phyloP scores from a whole-genome alignment of 2,113 vertebrate genomes.

The Amblyopsis rosae region DNA sequence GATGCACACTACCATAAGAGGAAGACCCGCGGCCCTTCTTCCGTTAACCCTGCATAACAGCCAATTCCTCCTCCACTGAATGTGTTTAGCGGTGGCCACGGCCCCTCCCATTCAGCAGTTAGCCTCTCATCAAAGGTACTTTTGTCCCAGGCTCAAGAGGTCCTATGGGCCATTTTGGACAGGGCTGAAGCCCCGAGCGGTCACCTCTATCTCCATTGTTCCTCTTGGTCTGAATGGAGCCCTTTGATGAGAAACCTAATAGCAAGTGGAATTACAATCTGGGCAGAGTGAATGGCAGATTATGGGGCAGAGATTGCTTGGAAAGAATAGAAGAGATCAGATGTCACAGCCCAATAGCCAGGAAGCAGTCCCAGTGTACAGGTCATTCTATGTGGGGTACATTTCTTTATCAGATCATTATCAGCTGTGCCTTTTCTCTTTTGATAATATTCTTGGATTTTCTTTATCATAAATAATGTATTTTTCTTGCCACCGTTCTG shows the following conservation, averaged over 20 bases:
- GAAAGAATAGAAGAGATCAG: conserved; percentile 28
- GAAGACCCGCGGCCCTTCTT: not conserved
- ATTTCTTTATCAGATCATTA: too few species aligned
- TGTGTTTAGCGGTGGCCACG: conserved; percentile 40
- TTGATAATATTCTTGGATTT: too few species aligned
- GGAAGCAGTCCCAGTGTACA: not conserved
- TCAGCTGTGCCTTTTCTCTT: too few species aligned
- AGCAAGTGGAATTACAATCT: conserved; percentile 51
- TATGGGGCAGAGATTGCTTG: conserved; percentile 8
- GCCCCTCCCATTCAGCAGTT: conserved; percentile 51
- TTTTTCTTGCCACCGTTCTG: not conserved
- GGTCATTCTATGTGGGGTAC: too few species aligned
- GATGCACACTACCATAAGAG: too few species aligned
- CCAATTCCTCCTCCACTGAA: conserved; percentile 40
- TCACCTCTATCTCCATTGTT: conserved; percentile 78
- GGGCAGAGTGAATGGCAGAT: conserved; percentile 34
- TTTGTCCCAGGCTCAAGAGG: conserved; percentile 60
- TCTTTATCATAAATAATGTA: conserved; percentile 37
- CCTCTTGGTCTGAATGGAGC: conserved; percentile 64
- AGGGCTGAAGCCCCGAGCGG: conserved; percentile 58
- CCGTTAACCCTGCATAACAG: conserved; percentile 6
- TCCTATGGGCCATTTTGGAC: conserved; percentile 45
- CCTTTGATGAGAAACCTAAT: conserved; percentile 71
- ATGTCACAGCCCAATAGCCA: conserved; percentile 21
- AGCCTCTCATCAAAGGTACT: conserved; percentile 64